Conservation (phyloP, 1,140 invertebrate genomes). For the Leptinotarsa texana region DNA sequence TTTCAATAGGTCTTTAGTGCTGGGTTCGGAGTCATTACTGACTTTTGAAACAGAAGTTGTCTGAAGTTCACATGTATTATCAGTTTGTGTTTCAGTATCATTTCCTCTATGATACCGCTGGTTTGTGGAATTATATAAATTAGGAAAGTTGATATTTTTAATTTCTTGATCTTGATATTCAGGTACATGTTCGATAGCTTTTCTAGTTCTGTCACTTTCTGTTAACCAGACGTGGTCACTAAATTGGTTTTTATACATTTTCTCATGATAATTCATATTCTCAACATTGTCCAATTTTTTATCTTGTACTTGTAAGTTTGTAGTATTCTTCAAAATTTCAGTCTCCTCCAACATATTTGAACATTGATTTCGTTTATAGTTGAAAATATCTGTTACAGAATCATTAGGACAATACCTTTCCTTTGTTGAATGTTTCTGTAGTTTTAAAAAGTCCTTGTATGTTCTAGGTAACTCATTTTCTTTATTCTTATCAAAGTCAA, state of each 20-base stretch:
- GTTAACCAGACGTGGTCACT: neutral
- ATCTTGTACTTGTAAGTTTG: neutral
- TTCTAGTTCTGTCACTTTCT: neutral
- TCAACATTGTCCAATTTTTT: neutral
- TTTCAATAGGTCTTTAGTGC: constrained; percentile 60
- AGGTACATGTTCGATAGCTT: no score
- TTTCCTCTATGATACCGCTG: no score
- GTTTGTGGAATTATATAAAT: no score
- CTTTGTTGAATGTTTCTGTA: constrained; percentile 25
- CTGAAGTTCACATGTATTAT: no score
- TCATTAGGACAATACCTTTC: constrained; percentile 30
- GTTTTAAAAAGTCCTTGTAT: constrained; percentile 39
- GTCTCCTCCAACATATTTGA: constrained; percentile 13
- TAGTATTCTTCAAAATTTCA: neutral
- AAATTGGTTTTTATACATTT: no score
- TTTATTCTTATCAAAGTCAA: neutral
- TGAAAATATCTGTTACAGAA: constrained; percentile 44
- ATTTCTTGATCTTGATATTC: no score
- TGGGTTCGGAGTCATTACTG: constrained; percentile 56
- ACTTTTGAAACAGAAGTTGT: neutral
- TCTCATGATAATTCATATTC: neutral
- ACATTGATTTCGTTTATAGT: constrained; percentile 35
- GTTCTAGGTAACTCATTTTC: constrained; percentile 27
- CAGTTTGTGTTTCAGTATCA: no score
- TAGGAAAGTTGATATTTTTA: no score